Evolutionary conservation across 2,888 invertebrate species (phyloP), one percentile per base, ranked within the genome.

Genomic region (Heteromyza rotundicornis): DNA sequence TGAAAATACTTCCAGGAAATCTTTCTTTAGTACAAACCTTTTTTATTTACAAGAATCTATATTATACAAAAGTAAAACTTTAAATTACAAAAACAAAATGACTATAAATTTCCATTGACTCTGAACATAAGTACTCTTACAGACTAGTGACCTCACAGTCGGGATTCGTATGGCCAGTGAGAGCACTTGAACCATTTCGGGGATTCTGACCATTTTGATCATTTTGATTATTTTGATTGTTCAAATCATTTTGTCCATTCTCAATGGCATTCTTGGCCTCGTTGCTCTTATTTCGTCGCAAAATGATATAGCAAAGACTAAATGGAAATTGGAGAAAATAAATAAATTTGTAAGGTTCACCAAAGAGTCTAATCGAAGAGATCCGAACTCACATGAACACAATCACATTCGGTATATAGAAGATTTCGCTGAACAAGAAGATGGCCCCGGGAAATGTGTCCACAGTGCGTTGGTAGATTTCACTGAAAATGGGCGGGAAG

Each of bases 401-500:
- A n/a, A 83, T 58, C 12, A 80, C 74, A 64, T 80, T 82, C 14
- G 81, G 80, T 2, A 82, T 60, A 23, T 80, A 80, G 59, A 82
- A 83, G 2, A 82, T 67, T 70, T 83, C 82, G 19, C 81, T 76
- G 62, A 83, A 80, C 3, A 84, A 57, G 60, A 78, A 83, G 57
- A 84, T 79, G 2, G 83, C 82, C 1, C 84, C 82, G 1, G 82
- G 80, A 63, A 83, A 83, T 5, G 68, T 62, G n/a, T 80, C 77
- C 2, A 83, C 71, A 0, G 80, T 78, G 14, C 65, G 67, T 12
- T 73, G 66, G 60, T 84, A 84, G 10, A 84, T 74, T 10, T 69
- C 68, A 64, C 81, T 80, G 57, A 77, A 83, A n/a, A 84, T 68
- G 22, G 80, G 76, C 17, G 82, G 79, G 53, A 83, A 82, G 3